These are phyloP conservation scores for Halocynthia roretzi DNA, from an alignment of 23 tunicate genomes.

Conservation along the genomic window DNA sequence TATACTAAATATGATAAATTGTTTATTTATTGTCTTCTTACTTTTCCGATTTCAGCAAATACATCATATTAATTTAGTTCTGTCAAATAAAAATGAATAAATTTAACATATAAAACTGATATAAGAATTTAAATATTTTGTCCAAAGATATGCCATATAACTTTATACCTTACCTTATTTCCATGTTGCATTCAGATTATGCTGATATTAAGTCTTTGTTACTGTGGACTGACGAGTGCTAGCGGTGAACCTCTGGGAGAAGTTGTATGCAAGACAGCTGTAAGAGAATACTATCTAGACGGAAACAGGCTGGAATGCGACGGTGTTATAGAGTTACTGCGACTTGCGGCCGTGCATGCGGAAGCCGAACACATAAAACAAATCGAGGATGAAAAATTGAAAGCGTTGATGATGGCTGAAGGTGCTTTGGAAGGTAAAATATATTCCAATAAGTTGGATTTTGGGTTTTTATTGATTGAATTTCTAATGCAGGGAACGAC, in stretches of 20 bases:
- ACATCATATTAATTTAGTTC: too few species aligned
- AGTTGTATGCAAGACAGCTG: conserved; percentile 37
- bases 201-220: conserved; percentile 66
- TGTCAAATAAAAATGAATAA: too few species aligned
- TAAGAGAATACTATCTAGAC: conserved; percentile 75
- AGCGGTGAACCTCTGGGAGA: conserved; percentile 64
- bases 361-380: conserved; percentile 50
- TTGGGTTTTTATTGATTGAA: too few species aligned
- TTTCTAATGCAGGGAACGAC: too few species aligned
- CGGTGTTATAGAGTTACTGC: conserved; percentile 52
- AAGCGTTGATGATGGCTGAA: conserved; percentile 61
- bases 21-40: too few species aligned
- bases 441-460: too few species aligned
- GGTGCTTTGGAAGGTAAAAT: conserved; percentile 15
- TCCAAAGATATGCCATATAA: too few species aligned
- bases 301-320: conserved; percentile 62
- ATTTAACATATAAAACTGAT: too few species aligned
- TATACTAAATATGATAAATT: too few species aligned
- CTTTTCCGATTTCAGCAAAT: too few species aligned
- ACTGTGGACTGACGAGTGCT: conserved; percentile 36
- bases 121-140: too few species aligned
- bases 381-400: conserved; percentile 56
- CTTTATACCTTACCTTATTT: neutral
- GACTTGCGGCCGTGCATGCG: conserved; percentile 47
- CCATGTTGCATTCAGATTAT: conserved; percentile 41